Base-by-base conservation (phyloP, 2,888 invertebrate genomes). In the Tipula vernalis region DNA sequence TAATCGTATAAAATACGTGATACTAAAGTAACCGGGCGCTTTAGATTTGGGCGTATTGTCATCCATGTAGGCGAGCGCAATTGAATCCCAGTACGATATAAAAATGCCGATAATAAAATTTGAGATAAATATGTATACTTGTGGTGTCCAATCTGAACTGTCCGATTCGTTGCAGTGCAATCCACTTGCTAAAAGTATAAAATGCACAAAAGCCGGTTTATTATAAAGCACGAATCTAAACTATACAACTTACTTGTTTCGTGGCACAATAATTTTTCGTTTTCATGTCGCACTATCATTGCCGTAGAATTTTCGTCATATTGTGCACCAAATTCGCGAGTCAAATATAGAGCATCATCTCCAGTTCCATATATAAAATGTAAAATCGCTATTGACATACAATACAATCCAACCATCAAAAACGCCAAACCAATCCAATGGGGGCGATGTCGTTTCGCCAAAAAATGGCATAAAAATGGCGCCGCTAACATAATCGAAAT, bases 41-140 rank as follows among this genome's bases (percentile, higher is more conserved):
- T 95, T 95, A 2, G 95, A 94, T 89, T 94, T 94, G 89, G 95
- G 94, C n/a, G 95, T 94, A 89, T 95, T 95, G 89, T 95, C 95
- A 89, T 95, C 95, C 94, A 95, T 94, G 89, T 95, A 95, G 0
- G 95, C 93, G 0, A 95, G 93, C 3, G 95, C 95, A n/a, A 95
- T 91, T 0, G 95, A 94, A 89, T 94, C 95, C 89, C 94, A 95
- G 0, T 95, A 91, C 0, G 94, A 94, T 44, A 94, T 94, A 36
- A 95, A 95, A 83, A 95, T 93, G 0, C 95, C 95, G 1, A 95
- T 94, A 83, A 96, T 93, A 87, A 95, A 93, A 89, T 95, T 95
- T 0, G 95, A 95, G 8, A 93, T 89, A 89, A 95, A 94, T 10
- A 96, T 91, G 44, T 95, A 92, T 36, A 93, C 90, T 88, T 94